Evolutionary conservation across 2,888 invertebrate genomes (phyloP), one percentile per base, ranked within the genome.

Genomic region (Sesia bembeciformis): DNA sequence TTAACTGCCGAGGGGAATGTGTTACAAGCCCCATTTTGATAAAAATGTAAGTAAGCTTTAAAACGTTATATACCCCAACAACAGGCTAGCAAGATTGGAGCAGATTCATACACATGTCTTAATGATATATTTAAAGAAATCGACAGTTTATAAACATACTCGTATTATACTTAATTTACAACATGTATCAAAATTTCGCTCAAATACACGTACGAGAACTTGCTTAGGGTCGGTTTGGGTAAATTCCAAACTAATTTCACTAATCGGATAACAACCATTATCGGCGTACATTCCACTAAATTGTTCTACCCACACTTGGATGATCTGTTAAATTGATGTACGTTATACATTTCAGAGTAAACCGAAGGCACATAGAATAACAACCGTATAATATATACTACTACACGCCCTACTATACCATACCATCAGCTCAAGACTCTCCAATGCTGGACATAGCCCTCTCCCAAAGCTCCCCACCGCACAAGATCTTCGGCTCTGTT

Each of bases 221-320:
- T 53, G 55, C 23, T 23, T 60, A 61, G 70, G 74, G 70, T 68
- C 69, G 67, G 64, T 58, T 49, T 56, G 60, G 54, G 58, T 61
- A 63, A 72, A 67, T 69, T 65, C 62, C 58, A 57, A 74, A 74
- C 73, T 78, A 73, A 76, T 77, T 78, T 74, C 73, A 70, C 72
- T 79, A 79, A 81, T 76, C 78, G 70, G 78, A 74, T 80, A 74
- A 78, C 68, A 74, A 75, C 72, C 77, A 76, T 76, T 72, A 76
- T 66, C 67, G 64, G 62, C 61, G 62, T 57, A 66, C 65, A 65
- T 69, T 70, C 68, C 60, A 62, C 63, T 62, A 74, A 76, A 79
- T 75, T 76, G 74, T 74, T 75, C 63, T 60, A 57, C 57, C 50
- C 61, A 62, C 68, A 76, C 68, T 68, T 54, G 70, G 69, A 64